Percentiles rank a stretch among this genome's conserved stretches.
Evolutionary conservation across 1,140 invertebrate genomes (phyloP).

Genomic region (Ectropis grisescens): DNA sequence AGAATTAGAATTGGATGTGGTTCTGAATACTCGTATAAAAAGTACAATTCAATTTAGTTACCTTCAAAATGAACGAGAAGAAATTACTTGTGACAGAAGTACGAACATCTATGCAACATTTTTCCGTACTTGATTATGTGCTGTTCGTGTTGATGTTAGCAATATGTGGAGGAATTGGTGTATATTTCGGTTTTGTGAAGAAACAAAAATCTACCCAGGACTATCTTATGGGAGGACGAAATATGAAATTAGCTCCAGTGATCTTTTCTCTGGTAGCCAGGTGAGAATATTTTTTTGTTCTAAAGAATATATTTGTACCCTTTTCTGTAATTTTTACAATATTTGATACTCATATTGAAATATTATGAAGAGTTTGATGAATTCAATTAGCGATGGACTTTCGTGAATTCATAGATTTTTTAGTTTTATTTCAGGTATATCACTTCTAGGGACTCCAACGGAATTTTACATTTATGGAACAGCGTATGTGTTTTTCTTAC

Average conservation of each 20-base stretch:
- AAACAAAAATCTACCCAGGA: conserved; percentile 78
- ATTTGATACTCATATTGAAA: no score
- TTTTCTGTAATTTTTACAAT: no score
- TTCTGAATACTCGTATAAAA: no score
- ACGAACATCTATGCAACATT: conserved; percentile 73
- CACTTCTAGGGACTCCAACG: conserved; percentile 80
- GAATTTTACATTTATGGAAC: conserved; percentile 88
- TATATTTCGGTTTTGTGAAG: conserved; percentile 84
- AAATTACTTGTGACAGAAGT: conserved; percentile 72
- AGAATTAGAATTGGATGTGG: no score
- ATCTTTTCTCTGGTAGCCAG: conserved; percentile 86
- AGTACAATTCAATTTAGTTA: no score
- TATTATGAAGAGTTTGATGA: no score
- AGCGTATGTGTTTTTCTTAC: conserved; percentile 76
- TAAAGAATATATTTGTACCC: not conserved
- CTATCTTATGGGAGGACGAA: conserved; percentile 87
- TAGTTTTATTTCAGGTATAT: conserved; percentile 77
- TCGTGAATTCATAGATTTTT: no score
- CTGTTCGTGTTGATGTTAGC: conserved; percentile 81
- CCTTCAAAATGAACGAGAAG: conserved; percentile 16
- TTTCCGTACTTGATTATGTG: conserved; percentile 78
- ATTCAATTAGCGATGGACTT: no score
- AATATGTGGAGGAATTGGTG: conserved; percentile 79
- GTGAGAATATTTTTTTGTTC: conserved; percentile 49
- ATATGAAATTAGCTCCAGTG: conserved; percentile 85